Base-by-base conservation (phyloP, 1,140 invertebrate genomes). In the Pantala flavescens region DNA sequence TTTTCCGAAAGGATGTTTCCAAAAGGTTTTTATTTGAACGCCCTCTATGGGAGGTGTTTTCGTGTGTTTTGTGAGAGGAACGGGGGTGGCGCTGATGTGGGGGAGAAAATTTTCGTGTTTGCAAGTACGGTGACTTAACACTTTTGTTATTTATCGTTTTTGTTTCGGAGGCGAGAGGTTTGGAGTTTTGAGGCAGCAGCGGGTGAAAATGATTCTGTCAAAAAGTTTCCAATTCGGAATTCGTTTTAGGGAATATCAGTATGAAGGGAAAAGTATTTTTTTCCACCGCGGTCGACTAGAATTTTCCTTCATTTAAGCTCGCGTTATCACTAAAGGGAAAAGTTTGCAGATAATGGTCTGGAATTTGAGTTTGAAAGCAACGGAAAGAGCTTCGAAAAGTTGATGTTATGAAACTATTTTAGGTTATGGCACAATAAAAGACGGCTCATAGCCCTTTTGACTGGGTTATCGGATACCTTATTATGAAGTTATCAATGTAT, bases 131-230 rank as follows among this genome's bases (percentile, higher is more conserved):
- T 63, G 49, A 63, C 49, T 63, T 63, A 63, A 63, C 49, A 63
- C 49, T 63, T 63, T 63, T 63, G 49, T 63, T 63, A 63, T 63
- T 63, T 63, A 63, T 63, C n/a, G 49, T 63, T 63, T 63, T 63
- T 63, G 49, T 63, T 63, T 63, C 49, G 49, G 49, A 63, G 49
- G 49, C 49, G 49, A 63, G 49, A 63, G 49, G 49, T 63, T 63
- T 5, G 49, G 49, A 63, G 49, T 16, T 49, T 16, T 63, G n/a
- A 63, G 49, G 49, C 49, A 63, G 49, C 49, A 63, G 49, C 49
- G 49, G 49, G 49, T 63, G 49, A 63, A 63, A 63, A 63, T 63
- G 49, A 63, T 63, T 63, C 49, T 63, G 49, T 63, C 49, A 63
- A 63, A 63, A 63, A 63, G 49, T 63, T 63, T 63, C n/a, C 5